Evolutionary conservation across 1,140 invertebrate genomes (phyloP).

Genomic region (Aethina tumida): DNA sequence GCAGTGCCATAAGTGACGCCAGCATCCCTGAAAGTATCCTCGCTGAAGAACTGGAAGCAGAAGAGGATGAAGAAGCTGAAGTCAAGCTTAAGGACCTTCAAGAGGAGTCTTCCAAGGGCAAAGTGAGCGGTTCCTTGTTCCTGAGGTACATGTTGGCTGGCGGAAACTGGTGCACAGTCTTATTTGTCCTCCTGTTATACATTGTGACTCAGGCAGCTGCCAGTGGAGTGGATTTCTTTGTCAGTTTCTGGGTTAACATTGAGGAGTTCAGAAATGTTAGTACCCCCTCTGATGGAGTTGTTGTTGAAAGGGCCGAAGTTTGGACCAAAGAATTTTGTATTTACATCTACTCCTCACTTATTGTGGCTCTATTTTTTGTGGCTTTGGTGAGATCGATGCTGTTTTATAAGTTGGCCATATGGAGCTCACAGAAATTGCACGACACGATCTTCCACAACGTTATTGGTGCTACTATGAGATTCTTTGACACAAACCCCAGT

Average conservation of each 20-base stretch:
- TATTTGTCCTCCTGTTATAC: constrained; percentile 46
- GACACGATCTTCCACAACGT: constrained; percentile 54
- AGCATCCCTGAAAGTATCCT: constrained; percentile 29
- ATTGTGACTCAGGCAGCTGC: constrained; percentile 57
- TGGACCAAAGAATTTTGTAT: constrained; percentile 34
- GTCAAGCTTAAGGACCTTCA: constrained; percentile 28
- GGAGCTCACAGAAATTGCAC: constrained; percentile 55
- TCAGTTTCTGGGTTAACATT: constrained; percentile 60
- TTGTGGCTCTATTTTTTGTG: constrained; percentile 39
- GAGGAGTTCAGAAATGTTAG: constrained; percentile 23
- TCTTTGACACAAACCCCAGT: constrained; percentile 76
- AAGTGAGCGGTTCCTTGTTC: constrained; percentile 31
- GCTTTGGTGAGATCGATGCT: constrained; percentile 41
- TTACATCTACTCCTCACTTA: constrained; percentile 42
- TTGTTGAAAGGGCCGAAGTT: not conserved
- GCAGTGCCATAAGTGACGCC: constrained; percentile 26
- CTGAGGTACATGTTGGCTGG: constrained; percentile 58
- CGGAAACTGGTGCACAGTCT: constrained; percentile 45
- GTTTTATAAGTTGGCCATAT: constrained; percentile 57
- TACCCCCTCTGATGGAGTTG: not conserved
- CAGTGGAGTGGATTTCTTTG: constrained; percentile 68
- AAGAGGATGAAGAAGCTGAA: constrained; percentile 19
- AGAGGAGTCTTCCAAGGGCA: constrained; percentile 34
- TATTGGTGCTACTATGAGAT: constrained; percentile 57
- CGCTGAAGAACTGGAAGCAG: constrained; percentile 21